Conservation (phyloP, 2,113 vertebrate genomes). For the Actenoides hombroni region DNA sequence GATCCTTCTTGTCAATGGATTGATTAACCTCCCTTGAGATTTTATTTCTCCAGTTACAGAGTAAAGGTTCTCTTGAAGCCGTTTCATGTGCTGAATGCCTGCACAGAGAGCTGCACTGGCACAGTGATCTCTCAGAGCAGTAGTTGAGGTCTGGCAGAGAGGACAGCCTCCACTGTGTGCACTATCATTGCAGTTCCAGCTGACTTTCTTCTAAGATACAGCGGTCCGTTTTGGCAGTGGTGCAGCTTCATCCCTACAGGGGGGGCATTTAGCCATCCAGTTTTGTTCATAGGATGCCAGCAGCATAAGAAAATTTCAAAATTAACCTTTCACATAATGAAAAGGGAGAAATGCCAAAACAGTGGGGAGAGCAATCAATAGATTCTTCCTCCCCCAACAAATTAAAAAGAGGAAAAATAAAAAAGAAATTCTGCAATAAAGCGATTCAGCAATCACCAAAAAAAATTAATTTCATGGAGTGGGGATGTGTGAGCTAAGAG, state of each 20-base stretch:
- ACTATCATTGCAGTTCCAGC: not conserved
- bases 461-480: not conserved
- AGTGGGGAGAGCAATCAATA: not conserved
- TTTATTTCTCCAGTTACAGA: not conserved
- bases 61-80: not conserved
- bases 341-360: not conserved
- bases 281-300: not conserved
- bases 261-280: not conserved
- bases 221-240: not conserved
- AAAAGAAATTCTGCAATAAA: not conserved
- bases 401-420: too few relatives aligned
- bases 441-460: not conserved
- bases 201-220: not conserved
- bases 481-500: not conserved
- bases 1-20: conserved; percentile 1
- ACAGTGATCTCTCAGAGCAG: not conserved
- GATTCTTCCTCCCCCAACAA: not conserved
- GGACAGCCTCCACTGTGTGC: not conserved
- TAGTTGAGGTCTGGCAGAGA: not conserved
- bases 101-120: not conserved
- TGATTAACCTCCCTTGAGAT: not conserved
- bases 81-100: not conserved
- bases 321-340: not conserved
- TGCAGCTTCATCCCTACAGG: not conserved
- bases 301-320: not conserved